Evolutionary conservation across 2,888 invertebrate species (phyloP), one percentile per base, ranked within the genome.

Genomic region (Cephonodes hylas): DNA sequence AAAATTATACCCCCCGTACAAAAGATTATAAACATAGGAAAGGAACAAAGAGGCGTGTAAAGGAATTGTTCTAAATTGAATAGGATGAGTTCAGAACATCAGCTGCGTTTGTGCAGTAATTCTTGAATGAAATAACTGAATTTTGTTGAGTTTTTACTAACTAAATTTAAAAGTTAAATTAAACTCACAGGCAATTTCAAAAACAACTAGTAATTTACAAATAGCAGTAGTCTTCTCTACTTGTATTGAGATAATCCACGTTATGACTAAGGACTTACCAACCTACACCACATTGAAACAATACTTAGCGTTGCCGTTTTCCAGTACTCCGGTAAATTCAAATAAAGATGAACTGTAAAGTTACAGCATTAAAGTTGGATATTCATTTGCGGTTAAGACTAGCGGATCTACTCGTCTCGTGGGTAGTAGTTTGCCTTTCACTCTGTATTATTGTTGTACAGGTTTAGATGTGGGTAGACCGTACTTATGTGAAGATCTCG

Each of bases 351-450:
- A 73, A 72, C 77, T 73, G 66, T 76, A 76, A 73, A 44, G 23
- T 53, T 42, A 64, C 64, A 63, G 61, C 45, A 15, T 61, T 79
- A 79, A 72, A 77, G 78, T 76, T 73, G 65, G 76, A 74, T 77
- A 74, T 78, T 63, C 67, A 69, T 68, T 73, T 73, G 62, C 70
- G 62, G 71, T 72, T 67, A 67, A 64, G 66, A 59, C 56, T 59
- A 61, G 65, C 64, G 66, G 63, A 74, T 69, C 72, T 66, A 74
- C 67, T 76, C 66, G 70, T 72, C 75, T 76, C 75, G 84, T 85
- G 85, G 86, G 84, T 75, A 82, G 85, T 77, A 79, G 81, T 84
- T 84, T 85, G 79, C 89, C 89, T 89, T 89, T 89, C 88, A 88
- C 89, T 88, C 74, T 66, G 71, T 76, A 75, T 76, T 84, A 79